Evolutionary conservation across 2,113 vertebrate genomes (phyloP).

Genomic region (Colius striatus): DNA sequence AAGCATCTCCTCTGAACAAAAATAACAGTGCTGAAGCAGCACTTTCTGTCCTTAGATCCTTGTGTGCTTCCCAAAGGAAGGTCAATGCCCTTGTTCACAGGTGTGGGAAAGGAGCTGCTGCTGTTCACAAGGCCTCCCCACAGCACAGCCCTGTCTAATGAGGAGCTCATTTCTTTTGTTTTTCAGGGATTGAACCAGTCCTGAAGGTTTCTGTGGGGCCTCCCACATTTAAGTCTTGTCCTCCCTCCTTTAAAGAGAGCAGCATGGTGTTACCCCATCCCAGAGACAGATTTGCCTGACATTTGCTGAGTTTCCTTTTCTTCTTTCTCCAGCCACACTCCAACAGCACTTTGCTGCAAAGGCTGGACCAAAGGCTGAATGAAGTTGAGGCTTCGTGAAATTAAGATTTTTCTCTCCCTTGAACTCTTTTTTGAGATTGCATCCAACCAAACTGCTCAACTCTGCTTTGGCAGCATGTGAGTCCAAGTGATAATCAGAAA

Average conservation of each 20-base stretch:
- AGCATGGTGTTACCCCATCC: not conserved
- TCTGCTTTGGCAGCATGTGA: not conserved
- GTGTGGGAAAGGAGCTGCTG: not conserved
- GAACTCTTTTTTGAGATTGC: not conserved
- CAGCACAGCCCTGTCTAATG: not conserved
- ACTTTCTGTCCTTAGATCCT: conserved; percentile 3
- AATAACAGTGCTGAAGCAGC: conserved; percentile 44
- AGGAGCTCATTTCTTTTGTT: not conserved
- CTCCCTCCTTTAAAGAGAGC: not conserved
- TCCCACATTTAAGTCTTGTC: not conserved
- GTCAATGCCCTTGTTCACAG: not conserved
- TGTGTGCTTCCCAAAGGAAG: conserved; percentile 11
- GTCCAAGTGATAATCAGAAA: not conserved
- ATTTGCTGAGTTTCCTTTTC: not conserved
- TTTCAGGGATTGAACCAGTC: not conserved
- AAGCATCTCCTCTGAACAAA: not conserved
- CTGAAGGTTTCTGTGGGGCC: not conserved
- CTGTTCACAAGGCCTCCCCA: not conserved
- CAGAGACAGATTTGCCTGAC: not conserved
- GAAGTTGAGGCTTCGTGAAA: not conserved
- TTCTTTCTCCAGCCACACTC: not conserved
- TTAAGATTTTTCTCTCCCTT: not conserved
- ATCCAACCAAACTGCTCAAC: not conserved
- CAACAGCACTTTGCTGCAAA: not conserved
- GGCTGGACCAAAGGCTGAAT: not conserved